phyloP scores from a whole-genome alignment of 2,113 vertebrate species.

The Poicephalus meyeri region DNA sequence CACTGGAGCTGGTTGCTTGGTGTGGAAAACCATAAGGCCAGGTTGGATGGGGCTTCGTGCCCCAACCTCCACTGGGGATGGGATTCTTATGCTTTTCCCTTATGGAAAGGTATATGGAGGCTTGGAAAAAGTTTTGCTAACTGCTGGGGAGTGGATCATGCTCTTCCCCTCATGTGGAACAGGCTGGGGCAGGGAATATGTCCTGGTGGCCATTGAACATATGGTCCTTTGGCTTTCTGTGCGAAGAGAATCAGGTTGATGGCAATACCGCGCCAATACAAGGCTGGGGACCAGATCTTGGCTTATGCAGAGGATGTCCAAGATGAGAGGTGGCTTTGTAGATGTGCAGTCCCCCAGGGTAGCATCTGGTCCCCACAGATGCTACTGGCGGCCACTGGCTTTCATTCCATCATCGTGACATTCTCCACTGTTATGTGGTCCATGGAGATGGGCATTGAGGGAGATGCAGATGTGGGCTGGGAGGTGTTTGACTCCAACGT shows the following conservation, averaged over 20 bases:
- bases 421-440: accelerated
- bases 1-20: not conserved
- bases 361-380: not conserved
- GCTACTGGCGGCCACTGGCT: not conserved
- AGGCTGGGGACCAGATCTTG: not conserved
- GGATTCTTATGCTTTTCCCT: not conserved
- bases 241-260: too few species aligned
- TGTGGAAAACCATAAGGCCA: not conserved
- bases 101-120: not conserved
- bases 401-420: not conserved
- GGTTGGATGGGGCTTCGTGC: not conserved
- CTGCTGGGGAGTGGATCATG: not conserved
- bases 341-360: not conserved
- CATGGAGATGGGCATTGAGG: accelerated
- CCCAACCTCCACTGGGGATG: not conserved
- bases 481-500: not conserved
- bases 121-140: not conserved
- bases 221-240: not conserved
- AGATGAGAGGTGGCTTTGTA: not conserved
- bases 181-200: not conserved
- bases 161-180: not conserved
- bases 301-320: not conserved
- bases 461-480: not conserved
- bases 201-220: not conserved
- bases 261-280: not conserved